Evolutionary conservation across 2,113 vertebrate species (phyloP), one percentile per base, ranked within the genome.

Genomic region (Falcunculus frontatus): DNA sequence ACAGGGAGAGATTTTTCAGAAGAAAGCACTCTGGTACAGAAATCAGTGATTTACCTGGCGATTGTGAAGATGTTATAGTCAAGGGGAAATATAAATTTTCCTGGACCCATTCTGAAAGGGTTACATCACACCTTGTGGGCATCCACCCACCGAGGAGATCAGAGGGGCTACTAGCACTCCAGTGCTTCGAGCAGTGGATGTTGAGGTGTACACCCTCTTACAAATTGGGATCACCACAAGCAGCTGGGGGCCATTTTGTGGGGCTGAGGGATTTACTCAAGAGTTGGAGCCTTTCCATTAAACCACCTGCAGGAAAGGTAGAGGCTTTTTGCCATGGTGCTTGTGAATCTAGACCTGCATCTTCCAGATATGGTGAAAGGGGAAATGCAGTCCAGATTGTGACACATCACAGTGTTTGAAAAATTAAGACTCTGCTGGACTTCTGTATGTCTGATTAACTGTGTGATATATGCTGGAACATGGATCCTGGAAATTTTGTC

Each of bases 81-180:
- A 60, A 49, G n/a, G 23, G 68, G n/a, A 62, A 87, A 72, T 1
- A 27, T 29, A 64, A 90, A 41, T n/a, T 47, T 72, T 27, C 37
- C 73, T 59, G 60, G 32, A n/a, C 13, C 56, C 3, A 1, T 72
- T 84, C 44, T 67, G 42, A 33, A 59, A 64, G 39, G 37, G 15
- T 41, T 55, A 0, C 30, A 42, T 32, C 63, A 21, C 15, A 3
- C 9, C 26, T n/a, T 46, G 59, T 2, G 0, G 15, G 33, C 50
- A 32, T 23, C 33, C 50, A 17, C 30, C 55, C 49, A 7, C 35
- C 3, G 16, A 60, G 53, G 47, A 69, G 29, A 29, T n/a, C 41
- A 47, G 59, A 46, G 26, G 60, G 35, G 21, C 65, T 50, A 25
- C 60, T 44, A n/a, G 62, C 60, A 30, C 60, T 37, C 27, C 49